phyloP scores from a whole-genome alignment of 2,888 invertebrate species.

The Suillia variegata region DNA sequence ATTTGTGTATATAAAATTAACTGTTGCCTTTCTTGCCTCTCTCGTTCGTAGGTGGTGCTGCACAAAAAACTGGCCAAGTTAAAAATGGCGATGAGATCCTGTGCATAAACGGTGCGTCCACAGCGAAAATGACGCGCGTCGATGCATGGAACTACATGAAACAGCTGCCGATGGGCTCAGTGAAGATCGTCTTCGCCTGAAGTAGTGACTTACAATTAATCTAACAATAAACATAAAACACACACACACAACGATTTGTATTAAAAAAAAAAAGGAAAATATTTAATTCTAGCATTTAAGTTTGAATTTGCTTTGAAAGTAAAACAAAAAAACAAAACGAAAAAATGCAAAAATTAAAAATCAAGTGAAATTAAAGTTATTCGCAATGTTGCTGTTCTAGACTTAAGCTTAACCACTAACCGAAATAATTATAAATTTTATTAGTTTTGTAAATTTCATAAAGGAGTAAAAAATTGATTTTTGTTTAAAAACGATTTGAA shows the following conservation, averaged over 20 bases:
- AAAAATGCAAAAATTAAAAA: neutral
- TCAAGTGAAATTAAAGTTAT: no score
- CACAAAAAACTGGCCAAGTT: slow-evolving; percentile 83
- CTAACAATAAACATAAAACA: neutral
- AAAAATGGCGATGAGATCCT: slow-evolving; percentile 87
- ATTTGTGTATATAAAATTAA: no score
- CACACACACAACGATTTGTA: slow-evolving; percentile 2
- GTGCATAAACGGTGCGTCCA: slow-evolving; percentile 79
- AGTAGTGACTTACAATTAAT: neutral
- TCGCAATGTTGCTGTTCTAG: neutral
- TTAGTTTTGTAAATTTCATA: no score
- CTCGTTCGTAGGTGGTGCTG: slow-evolving; percentile 75
- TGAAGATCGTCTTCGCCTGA: slow-evolving; percentile 62
- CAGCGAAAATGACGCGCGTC: slow-evolving; percentile 85
- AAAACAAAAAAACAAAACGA: neutral
- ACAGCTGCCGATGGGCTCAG: slow-evolving; percentile 83
- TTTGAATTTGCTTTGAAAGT: neutral
- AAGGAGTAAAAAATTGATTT: no score
- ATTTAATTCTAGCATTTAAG: neutral
- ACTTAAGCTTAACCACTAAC: no score
- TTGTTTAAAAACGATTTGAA: no score
- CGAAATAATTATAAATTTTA: no score
- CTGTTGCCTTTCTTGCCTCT: no score
- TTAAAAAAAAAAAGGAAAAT: neutral
- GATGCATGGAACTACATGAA: slow-evolving; percentile 95